phyloP scores from a whole-genome alignment of 2,888 invertebrate genomes.

The Patella depressa region DNA sequence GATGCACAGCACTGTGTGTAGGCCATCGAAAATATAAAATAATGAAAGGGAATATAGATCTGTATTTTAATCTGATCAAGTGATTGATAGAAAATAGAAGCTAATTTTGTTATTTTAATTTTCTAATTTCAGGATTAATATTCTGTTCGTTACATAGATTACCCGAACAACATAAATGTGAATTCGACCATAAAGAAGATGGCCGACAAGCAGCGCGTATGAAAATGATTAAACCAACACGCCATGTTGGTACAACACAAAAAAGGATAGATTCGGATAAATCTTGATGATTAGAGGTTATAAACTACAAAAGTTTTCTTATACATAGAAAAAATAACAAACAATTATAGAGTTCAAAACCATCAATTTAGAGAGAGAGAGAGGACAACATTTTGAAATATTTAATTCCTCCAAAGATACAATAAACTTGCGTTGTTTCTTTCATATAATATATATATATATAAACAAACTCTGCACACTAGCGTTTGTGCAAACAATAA shows the following conservation, averaged over 20 bases:
- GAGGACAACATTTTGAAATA: background rate
- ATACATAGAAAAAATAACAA: constrained; percentile 9
- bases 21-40: no score
- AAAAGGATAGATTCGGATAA: constrained; percentile 55
- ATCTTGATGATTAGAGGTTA: constrained; percentile 44
- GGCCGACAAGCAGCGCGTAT: constrained; percentile 67
- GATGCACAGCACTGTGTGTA: no score
- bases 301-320: background rate
- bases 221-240: constrained; percentile 69
- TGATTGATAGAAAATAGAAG: no score
- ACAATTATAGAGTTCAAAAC: constrained; percentile 1
- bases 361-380: background rate
- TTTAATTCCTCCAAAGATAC: constrained; percentile 5
- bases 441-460: background rate
- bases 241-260: constrained; percentile 67
- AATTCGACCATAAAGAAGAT: constrained; percentile 69
- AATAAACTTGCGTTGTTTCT: background rate
- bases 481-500: background rate
- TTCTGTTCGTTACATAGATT: constrained; percentile 69
- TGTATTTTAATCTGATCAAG: no score
- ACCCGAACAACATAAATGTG: constrained; percentile 69
- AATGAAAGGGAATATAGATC: no score
- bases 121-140: constrained; percentile 60
- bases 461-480: background rate
- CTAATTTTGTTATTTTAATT: background rate